Evolutionary conservation across 2,888 invertebrate genomes (phyloP).

Genomic region (Caenorhabditis sp.): DNA sequence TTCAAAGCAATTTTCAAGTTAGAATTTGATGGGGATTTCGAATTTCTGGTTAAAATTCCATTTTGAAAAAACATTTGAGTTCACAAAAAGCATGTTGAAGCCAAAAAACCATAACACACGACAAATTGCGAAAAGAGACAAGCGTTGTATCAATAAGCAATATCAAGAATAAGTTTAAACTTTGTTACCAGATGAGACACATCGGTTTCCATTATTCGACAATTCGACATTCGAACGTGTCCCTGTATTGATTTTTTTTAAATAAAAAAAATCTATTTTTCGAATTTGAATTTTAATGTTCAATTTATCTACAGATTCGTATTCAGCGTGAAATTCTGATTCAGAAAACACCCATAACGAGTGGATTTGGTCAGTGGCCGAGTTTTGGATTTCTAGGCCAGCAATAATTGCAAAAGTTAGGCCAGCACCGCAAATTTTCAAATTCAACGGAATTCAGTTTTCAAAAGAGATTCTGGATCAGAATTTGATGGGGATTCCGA

Average conservation of each 20-base stretch:
- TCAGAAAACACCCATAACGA: no score
- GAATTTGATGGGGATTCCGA: no score
- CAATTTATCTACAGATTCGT: neutral
- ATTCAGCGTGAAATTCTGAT: neutral
- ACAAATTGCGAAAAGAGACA: constrained; percentile 13
- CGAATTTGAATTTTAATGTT: no score
- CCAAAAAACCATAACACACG: constrained; percentile 2
- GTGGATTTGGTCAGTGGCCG: neutral
- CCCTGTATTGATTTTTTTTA: constrained; percentile 17
- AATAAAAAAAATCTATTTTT: no score
- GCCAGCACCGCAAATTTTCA: neutral
- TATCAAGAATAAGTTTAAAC: neutral
- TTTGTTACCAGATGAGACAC: constrained; percentile 64
- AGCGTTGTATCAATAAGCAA: neutral
- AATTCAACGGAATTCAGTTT: neutral
- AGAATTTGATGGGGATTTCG: no score
- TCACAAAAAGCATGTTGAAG: neutral
- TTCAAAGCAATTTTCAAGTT: no score
- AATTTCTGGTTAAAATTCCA: no score
- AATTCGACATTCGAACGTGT: constrained; percentile 38
- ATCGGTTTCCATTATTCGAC: constrained; percentile 52
- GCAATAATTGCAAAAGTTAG: neutral
- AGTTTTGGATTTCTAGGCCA: neutral
- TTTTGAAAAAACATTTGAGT: neutral
- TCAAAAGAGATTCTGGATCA: no score